Conservation (phyloP, 2,797 vertebrate species). For the Enteromius thamalakanensis region DNA sequence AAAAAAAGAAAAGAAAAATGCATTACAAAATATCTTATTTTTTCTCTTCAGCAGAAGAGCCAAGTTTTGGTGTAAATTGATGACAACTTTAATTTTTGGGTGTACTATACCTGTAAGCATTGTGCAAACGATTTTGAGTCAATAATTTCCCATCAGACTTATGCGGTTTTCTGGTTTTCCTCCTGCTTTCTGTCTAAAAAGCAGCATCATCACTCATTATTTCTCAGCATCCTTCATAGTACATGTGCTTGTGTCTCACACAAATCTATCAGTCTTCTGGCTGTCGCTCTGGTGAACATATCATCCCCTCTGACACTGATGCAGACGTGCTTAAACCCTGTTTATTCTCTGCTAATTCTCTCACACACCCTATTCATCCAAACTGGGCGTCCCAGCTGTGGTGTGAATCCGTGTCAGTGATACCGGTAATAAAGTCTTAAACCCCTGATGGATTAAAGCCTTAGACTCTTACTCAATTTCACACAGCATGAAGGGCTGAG, state of each 20-base stretch:
- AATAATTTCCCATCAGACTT: not conserved
- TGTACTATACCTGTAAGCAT: not conserved
- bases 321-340: conserved; percentile 17
- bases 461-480: conserved; percentile 15
- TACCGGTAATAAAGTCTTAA: conserved; percentile 25
- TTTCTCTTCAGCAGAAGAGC: conserved; percentile 4
- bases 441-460: conserved; percentile 34
- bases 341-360: conserved; percentile 31
- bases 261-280: not conserved
- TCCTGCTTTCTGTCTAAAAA: conserved; percentile 16
- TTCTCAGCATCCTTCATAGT: not conserved
- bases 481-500: conserved; percentile 33
- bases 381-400: conserved; percentile 7
- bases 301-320: conserved; percentile 13
- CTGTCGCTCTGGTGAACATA: not conserved
- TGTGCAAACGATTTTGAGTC: not conserved
- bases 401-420: conserved; percentile 31
- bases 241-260: conserved; percentile 2
- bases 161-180: not conserved
- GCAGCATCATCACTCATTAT: not conserved
- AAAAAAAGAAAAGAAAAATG: not conserved
- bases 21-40: not conserved
- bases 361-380: conserved; percentile 1
- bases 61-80: conserved; percentile 11
- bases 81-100: not conserved